A percentile compares a stretch with the other conserved stretches of the same genome.
These are phyloP conservation scores for Spisula subtruncata DNA, from an alignment of 2,888 invertebrate species.

Conservation along the genomic window DNA sequence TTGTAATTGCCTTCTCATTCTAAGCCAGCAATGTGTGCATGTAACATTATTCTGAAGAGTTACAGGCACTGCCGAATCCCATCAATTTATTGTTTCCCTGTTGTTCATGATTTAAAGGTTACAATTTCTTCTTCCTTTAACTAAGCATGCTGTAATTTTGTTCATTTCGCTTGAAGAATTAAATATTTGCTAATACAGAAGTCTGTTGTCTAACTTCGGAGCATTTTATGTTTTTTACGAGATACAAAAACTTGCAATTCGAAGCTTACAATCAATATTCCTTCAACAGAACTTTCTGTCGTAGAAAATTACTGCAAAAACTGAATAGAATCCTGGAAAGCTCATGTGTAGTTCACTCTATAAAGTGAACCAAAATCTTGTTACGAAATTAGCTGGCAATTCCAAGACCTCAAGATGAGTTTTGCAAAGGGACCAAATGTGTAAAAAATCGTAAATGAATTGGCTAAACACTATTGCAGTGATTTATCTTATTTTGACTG, in stretches of 20 bases:
- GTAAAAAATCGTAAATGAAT: slow-evolving; percentile 22
- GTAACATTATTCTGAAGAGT: no score
- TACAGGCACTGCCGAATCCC: no score
- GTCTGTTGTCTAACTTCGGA: background rate
- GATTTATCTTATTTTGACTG: slow-evolving; percentile 36
- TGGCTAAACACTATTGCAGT: slow-evolving; percentile 1
- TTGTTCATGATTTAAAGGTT: no score
- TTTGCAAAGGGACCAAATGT: background rate
- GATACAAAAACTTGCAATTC: slow-evolving; percentile 6
- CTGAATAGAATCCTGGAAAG: background rate
- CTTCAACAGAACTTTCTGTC: slow-evolving; percentile 6
- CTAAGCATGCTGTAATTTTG: no score
- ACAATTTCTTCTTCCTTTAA: no score
- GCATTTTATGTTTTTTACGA: background rate
- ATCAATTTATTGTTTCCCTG: no score
- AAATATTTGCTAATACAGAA: background rate
- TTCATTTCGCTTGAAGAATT: background rate
- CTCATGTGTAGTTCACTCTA: background rate
- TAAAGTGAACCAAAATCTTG: slow-evolving; percentile 21
- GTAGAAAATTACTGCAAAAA: slow-evolving; percentile 17
- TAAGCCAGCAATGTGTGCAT: no score
- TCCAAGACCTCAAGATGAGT: background rate
- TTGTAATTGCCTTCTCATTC: no score
- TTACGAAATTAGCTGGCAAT: slow-evolving; percentile 17
- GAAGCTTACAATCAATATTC: background rate